Conservation (phyloP, 1,140 invertebrate species). For the Archivesica marissinica region DNA sequence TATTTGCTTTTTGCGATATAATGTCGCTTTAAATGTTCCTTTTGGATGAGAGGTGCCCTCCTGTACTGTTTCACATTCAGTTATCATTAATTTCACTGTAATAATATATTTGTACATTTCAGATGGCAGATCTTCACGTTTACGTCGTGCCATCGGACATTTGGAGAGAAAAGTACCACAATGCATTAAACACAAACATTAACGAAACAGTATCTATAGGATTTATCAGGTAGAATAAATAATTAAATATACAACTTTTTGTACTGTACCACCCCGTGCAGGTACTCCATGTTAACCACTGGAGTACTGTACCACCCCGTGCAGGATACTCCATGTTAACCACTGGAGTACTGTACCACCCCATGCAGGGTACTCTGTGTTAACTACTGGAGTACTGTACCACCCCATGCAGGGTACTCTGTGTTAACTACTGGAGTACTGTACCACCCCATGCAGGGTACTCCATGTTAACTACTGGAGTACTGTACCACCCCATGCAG, state of each 20-base stretch:
- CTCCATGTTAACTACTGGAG: not conserved
- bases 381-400: not conserved
- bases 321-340: not conserved
- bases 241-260: not conserved
- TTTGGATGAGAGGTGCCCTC: too few relatives aligned
- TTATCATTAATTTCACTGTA: too few relatives aligned
- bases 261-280: not conserved
- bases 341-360: not conserved
- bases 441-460: not conserved
- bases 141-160: slow-evolving; percentile 80
- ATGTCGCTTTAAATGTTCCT: too few relatives aligned
- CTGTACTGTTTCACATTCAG: too few relatives aligned
- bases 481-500: too few relatives aligned
- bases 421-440: not conserved
- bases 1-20: too few relatives aligned
- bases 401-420: not conserved
- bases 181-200: slow-evolving; percentile 79
- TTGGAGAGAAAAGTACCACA: slow-evolving; percentile 80
- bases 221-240: slow-evolving; percentile 79
- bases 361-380: not conserved
- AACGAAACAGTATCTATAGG: slow-evolving; percentile 80
- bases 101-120: slow-evolving; percentile 49
- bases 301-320: not conserved
- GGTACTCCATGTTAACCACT: not conserved
- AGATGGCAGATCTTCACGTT: slow-evolving; percentile 82